These are phyloP conservation scores for Dendrophyllia cribrosa DNA, from an alignment of 64 coral and sea anemone genomes.

Conservation along the genomic window DNA sequence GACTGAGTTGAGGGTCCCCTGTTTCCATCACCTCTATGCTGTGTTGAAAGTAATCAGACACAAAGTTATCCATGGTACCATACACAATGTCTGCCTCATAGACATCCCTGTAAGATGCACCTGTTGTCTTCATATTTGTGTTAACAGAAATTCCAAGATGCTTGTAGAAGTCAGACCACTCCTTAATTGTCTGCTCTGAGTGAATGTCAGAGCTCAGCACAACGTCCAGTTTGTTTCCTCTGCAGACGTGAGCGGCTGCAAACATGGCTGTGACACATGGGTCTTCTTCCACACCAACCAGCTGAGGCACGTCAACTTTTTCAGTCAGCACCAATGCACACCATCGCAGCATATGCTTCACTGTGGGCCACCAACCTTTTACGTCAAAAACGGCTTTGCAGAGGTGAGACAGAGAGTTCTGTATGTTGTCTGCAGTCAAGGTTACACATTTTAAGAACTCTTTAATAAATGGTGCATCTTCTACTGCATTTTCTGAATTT, in stretches of 20 bases:
- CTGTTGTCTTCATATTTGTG: neutral
- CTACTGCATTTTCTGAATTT: neutral
- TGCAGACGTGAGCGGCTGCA: neutral
- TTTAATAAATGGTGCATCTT: neutral
- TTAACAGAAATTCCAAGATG: neutral
- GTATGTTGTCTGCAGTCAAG: neutral
- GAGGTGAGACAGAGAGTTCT: neutral
- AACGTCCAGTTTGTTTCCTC: neutral
- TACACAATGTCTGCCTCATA: slow-evolving; percentile 1
- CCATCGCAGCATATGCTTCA: neutral
- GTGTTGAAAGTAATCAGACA: slow-evolving; percentile 1
- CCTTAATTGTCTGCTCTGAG: neutral
- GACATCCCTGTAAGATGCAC: neutral
- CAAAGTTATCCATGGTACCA: slow-evolving; percentile 12
- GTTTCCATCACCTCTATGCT: slow-evolving; percentile 1
- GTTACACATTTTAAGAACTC: neutral
- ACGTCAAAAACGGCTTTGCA: slow-evolving; percentile 1
- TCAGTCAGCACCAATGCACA: slow-evolving; percentile 15
- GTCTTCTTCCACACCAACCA: neutral
- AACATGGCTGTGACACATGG: slow-evolving; percentile 9
- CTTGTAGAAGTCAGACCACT: slow-evolving; percentile 11
- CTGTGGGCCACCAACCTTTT: slow-evolving; percentile 6
- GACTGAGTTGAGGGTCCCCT: neutral
- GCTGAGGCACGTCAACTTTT: neutral
- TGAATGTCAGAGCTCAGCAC: slow-evolving; percentile 1